Conservation (phyloP, 2,797 vertebrate genomes). For the Rhincodon typus region DNA sequence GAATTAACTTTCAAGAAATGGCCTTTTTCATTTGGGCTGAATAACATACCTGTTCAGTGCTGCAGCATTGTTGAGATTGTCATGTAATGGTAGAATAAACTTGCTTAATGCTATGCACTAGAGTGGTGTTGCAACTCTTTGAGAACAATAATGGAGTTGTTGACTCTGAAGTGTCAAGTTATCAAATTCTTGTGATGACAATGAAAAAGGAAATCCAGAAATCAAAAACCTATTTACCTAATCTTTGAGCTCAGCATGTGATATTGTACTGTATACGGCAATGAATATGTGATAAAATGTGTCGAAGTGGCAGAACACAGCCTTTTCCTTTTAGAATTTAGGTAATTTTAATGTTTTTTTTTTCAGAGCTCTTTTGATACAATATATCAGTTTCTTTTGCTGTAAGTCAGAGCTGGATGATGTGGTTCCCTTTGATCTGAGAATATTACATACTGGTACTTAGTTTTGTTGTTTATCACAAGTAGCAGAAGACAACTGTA, state of each 20-base stretch:
- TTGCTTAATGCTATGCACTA: background rate
- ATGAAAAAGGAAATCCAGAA: background rate
- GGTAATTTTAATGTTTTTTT: background rate
- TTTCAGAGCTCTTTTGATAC: background rate
- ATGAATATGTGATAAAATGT: background rate
- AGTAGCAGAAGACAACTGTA: background rate
- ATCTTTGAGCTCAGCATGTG: background rate
- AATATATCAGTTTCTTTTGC: background rate
- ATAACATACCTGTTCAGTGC: background rate
- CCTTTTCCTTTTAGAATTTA: background rate
- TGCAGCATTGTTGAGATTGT: background rate
- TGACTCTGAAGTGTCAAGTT: background rate
- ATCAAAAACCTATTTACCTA: background rate
- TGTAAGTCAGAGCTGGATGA: background rate
- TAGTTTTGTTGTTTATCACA: background rate
- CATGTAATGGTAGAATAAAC: background rate
- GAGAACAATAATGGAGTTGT: background rate
- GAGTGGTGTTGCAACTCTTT: too few species aligned
- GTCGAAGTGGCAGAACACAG: background rate
- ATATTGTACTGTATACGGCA: background rate
- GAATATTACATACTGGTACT: background rate
- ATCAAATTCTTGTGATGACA: background rate
- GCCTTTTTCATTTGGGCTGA: background rate
- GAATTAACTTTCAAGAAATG: background rate
- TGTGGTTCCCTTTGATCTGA: background rate